A percentile compares a stretch with the other conserved stretches of the same genome.
Conservation (phyloP, 2,888 invertebrate genomes). For the Ormyrus thymus region DNA sequence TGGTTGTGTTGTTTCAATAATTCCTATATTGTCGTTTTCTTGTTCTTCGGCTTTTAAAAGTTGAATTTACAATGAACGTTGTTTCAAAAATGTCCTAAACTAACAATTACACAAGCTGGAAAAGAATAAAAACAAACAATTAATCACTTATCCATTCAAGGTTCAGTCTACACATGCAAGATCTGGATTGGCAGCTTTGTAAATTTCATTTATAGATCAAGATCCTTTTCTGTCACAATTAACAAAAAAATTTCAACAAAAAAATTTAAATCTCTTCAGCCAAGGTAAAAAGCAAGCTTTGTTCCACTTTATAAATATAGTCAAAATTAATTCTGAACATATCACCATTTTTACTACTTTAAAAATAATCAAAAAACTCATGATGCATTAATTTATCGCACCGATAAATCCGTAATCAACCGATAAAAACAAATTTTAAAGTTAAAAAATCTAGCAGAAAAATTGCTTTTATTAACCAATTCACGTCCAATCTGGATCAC, state of each 20-base stretch:
- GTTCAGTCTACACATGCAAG: not conserved
- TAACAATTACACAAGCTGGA: conserved; percentile 82
- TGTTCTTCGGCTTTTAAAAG: conserved; percentile 70
- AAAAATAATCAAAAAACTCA: too few relatives aligned
- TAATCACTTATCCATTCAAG: not conserved
- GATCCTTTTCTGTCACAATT: too few relatives aligned
- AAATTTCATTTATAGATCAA: not conserved
- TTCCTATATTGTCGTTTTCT: conserved; percentile 69
- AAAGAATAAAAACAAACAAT: conserved; percentile 69
- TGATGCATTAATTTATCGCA: too few relatives aligned
- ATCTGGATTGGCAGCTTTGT: conserved; percentile 36
- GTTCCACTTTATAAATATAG: not conserved
- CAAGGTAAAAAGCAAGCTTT: not conserved
- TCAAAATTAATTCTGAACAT: too few relatives aligned
- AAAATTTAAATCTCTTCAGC: not conserved
- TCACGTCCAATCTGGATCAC: conserved; percentile 55
- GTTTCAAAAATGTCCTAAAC: conserved; percentile 74
- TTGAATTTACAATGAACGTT: conserved; percentile 75
- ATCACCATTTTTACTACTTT: too few relatives aligned
- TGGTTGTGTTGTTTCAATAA: conserved; percentile 78
- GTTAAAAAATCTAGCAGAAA: conserved; percentile 21
- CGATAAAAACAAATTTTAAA: conserved; percentile 10
- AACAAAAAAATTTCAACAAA: too few relatives aligned
- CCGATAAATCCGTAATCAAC: too few relatives aligned
- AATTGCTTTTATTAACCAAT: conserved; percentile 51